Evolutionary conservation across 2,113 vertebrate species (phyloP), one percentile per base, ranked within the genome.

Genomic region (Gobius niger): DNA sequence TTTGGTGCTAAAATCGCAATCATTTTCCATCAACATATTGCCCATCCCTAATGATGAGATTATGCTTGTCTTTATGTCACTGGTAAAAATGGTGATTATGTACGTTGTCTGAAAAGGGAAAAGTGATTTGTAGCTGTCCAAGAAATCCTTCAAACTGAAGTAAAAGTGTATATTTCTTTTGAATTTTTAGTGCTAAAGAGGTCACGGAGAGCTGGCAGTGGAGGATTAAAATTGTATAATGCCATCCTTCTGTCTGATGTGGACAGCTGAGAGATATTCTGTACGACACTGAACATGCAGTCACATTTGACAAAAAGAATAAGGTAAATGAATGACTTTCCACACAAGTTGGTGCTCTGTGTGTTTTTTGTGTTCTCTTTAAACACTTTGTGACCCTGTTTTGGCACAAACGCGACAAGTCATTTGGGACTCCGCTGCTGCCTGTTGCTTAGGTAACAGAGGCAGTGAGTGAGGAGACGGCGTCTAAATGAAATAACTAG

Each of bases 391-490:
- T 56, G 49, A 70, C 69, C 61, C 1, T 44, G 73, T 59, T 5
- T 54, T 51, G 24, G 65, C 13, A 68, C 41, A 76, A 49, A 51
- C 71, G 59, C 75, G n/a, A 68, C 24, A 52, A 44, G 42, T 68
- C 51, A 66, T 65, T 24, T 73, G 64, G 11, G 18, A 60, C 62
- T 78, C 8, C 60, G 73, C 71, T 66, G 63, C 57, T 52, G 70
- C 40, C 44, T 79, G 86, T 82, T 88, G 75, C 84, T 82, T 52
- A 79, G 77, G 82, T 51, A 88, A 86, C 75, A 9, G 40, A 19
- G 42, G 63, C 59, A 85, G 70, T 54, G 44, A 62, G 49, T 77
- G 63, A 44, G 18, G 52, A 54, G 52, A 65, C 83, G 84, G 85
- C 80, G 59, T 79, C 59, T 80, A 82, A 68, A 82, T 70, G 57